phyloP scores from a whole-genome alignment of 2,797 vertebrate genomes.

The Dryobates pubescens region DNA sequence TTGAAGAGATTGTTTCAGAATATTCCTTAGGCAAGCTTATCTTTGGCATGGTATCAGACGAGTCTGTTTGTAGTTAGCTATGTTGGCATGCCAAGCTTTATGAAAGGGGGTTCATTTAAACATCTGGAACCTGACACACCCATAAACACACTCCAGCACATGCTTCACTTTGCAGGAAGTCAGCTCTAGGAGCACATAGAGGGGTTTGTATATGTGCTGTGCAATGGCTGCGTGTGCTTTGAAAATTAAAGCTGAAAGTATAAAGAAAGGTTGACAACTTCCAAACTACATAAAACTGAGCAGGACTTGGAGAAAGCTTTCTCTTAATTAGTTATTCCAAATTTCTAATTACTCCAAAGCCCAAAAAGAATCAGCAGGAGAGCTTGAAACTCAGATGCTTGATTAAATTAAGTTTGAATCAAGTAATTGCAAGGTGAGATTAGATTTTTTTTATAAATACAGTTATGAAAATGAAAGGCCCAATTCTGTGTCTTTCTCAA shows the following conservation, averaged over 20 bases:
- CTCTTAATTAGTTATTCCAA: not conserved
- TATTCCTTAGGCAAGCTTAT: constrained; percentile 63
- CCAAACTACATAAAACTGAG: not conserved
- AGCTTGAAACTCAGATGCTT: not conserved
- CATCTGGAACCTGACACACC: constrained; percentile 24
- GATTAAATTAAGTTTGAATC: constrained; percentile 4
- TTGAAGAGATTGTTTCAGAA: constrained; percentile 47
- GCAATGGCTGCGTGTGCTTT: not conserved
- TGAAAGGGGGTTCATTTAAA: constrained; percentile 52
- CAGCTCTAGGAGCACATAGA: not conserved
- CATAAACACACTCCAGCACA: not conserved
- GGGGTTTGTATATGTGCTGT: not conserved
- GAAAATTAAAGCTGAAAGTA: not conserved
- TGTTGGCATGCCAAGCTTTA: constrained; percentile 35
- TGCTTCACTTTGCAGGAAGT: constrained; percentile 22
- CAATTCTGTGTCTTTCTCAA: not conserved
- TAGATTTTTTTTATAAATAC: not conserved
- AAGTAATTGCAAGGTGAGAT: not conserved
- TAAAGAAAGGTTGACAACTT: not conserved
- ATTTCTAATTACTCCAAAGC: not conserved
- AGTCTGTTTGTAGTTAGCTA: constrained; percentile 30
- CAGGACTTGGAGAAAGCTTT: not conserved
- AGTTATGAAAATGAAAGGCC: not conserved
- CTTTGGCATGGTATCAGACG: constrained; percentile 51
- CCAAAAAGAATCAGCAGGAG: not conserved